Conservation (phyloP, 2,888 invertebrate genomes). For the Octonoba sinensis region DNA sequence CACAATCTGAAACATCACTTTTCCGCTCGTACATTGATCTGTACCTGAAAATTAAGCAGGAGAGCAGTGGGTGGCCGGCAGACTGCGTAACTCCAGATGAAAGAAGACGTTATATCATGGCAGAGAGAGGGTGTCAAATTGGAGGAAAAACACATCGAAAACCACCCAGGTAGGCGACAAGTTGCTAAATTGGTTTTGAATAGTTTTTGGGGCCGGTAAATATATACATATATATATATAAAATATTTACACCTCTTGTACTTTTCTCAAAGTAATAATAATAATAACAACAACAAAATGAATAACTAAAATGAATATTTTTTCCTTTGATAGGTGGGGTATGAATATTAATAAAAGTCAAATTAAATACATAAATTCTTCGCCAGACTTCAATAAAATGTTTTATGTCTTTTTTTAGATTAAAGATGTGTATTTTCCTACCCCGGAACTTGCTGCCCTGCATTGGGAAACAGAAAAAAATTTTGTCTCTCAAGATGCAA, state of each 20-base stretch:
- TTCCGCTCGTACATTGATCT: neutral
- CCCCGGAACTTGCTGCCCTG: neutral
- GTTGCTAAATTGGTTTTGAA: neutral
- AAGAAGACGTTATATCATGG: neutral
- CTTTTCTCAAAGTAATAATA: too few relatives aligned
- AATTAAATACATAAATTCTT: neutral
- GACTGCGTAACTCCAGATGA: neutral
- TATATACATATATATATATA: too few relatives aligned
- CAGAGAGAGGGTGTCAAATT: neutral
- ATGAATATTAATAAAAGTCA: too few relatives aligned
- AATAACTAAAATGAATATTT: too few relatives aligned
- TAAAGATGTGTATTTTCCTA: constrained; percentile 13
- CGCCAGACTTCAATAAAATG: neutral
- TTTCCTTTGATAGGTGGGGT: too few relatives aligned
- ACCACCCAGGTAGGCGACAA: neutral
- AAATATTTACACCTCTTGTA: too few relatives aligned
- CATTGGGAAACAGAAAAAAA: neutral
- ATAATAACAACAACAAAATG: too few relatives aligned
- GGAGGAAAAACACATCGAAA: neutral
- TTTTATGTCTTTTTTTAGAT: neutral
- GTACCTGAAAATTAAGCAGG: neutral
- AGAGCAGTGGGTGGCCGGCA: neutral
- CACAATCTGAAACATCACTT: neutral
- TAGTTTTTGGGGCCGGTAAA: neutral
- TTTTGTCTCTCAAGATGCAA: too few relatives aligned